phyloP scores from a whole-genome alignment of 1,140 invertebrate species.

The Lutraria rhynchaena region DNA sequence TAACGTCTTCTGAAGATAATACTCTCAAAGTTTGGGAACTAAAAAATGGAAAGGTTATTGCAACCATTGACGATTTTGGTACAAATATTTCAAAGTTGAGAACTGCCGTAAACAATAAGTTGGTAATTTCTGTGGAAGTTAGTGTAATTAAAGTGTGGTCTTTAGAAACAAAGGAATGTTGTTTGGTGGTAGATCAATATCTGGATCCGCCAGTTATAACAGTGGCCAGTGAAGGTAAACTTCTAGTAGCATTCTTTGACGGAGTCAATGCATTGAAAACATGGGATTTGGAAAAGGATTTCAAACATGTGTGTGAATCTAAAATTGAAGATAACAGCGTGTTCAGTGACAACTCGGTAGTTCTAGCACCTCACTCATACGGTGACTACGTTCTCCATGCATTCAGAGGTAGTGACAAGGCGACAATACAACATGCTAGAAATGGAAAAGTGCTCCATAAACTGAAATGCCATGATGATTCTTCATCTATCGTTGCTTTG shows the following conservation, averaged over 20 bases:
- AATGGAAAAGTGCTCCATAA: constrained; percentile 74
- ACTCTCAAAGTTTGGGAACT: constrained; percentile 81
- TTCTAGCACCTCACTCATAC: constrained; percentile 68
- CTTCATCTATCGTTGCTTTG: constrained; percentile 74
- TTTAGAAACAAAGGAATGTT: constrained; percentile 65
- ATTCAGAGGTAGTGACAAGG: constrained; percentile 71
- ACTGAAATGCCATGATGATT: constrained; percentile 74
- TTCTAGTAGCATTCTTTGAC: constrained; percentile 77
- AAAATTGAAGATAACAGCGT: constrained; percentile 69
- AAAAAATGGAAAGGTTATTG: constrained; percentile 74
- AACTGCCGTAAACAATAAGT: constrained; percentile 68
- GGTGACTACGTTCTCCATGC: constrained; percentile 76
- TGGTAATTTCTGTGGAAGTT: constrained; percentile 73
- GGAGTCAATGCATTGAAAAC: constrained; percentile 76
- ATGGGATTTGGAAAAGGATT: constrained; percentile 73
- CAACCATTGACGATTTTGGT: constrained; percentile 77
- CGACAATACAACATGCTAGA: constrained; percentile 72
- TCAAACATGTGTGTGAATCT: constrained; percentile 65
- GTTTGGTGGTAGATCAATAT: constrained; percentile 69
- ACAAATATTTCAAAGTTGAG: constrained; percentile 70
- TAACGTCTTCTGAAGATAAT: constrained; percentile 78
- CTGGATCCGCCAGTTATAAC: constrained; percentile 76
- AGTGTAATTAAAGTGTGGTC: constrained; percentile 76
- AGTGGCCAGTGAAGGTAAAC: constrained; percentile 71
- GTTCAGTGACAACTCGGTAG: constrained; percentile 74